Evolutionary conservation across 2,888 invertebrate genomes (phyloP).

Genomic region (Stegana nigrithorax): DNA sequence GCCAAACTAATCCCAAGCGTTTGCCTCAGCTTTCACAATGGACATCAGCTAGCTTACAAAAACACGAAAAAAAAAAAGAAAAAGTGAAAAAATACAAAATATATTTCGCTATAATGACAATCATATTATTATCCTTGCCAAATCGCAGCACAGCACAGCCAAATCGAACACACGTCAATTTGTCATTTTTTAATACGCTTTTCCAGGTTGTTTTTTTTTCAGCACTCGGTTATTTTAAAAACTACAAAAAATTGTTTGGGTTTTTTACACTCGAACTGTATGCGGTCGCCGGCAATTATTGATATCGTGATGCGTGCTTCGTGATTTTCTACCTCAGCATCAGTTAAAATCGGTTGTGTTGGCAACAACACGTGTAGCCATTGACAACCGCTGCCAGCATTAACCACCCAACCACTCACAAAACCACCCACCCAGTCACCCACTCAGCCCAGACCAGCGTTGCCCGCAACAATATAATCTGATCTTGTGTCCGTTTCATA

Average conservation of each 20-base stretch:
- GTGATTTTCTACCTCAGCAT: not conserved
- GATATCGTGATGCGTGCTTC: conserved; percentile 40
- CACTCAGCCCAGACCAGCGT: conserved; percentile 1
- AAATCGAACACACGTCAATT: conserved; percentile 57
- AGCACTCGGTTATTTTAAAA: not conserved
- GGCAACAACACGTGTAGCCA: conserved; percentile 39
- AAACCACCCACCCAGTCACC: not conserved
- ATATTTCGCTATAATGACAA: conserved; percentile 10
- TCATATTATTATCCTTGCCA: conserved; percentile 27
- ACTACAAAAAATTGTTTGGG: not conserved
- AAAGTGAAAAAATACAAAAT: not conserved
- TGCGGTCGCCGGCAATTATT: conserved; percentile 45
- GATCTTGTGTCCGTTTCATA: conserved; percentile 58
- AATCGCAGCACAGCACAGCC: too few species aligned
- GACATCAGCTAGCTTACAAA: not conserved
- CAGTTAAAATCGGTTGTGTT: conserved; percentile 17
- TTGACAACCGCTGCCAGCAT: not conserved
- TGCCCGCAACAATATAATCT: conserved; percentile 63
- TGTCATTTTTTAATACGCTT: conserved; percentile 54
- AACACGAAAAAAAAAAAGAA: not conserved
- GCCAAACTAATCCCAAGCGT: not conserved
- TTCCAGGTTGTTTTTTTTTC: conserved; percentile 33
- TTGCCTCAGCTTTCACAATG: conserved; percentile 1
- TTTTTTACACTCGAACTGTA: not conserved
- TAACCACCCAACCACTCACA: not conserved